phyloP scores from a whole-genome alignment of 2,888 invertebrate genomes.

The Watsonalla cultraria region DNA sequence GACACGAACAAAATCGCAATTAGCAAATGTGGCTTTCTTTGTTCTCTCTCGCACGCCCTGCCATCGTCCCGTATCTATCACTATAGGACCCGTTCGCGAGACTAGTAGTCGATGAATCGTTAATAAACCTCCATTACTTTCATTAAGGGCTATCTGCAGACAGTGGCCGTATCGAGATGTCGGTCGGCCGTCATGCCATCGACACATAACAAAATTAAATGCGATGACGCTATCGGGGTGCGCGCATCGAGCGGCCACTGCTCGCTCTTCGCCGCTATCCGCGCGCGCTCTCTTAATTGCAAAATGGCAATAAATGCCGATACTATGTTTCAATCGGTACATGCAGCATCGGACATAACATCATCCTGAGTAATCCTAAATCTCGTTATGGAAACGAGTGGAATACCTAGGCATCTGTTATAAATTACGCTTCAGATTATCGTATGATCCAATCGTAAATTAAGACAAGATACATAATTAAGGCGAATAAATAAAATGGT shows the following conservation, averaged over 20 bases:
- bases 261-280: constrained; percentile 39
- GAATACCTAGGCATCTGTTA: constrained; percentile 74
- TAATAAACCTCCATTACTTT: constrained; percentile 78
- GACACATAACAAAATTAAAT: constrained; percentile 73
- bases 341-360: constrained; percentile 46
- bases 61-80: constrained; percentile 64
- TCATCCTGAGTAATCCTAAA: constrained; percentile 70
- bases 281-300: constrained; percentile 67
- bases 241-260: constrained; percentile 52
- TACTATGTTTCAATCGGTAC: constrained; percentile 68
- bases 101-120: constrained; percentile 63
- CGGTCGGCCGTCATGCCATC: constrained; percentile 68
- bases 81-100: constrained; percentile 45
- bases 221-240: constrained; percentile 72
- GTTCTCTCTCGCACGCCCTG: constrained; percentile 74
- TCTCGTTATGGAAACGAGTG: constrained; percentile 74
- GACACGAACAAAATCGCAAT: constrained; percentile 78
- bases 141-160: constrained; percentile 74
- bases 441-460: constrained; percentile 80
- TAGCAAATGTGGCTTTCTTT: constrained; percentile 79
- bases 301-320: constrained; percentile 70
- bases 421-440: constrained; percentile 77
- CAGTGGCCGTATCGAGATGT: constrained; percentile 72
- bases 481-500: constrained; percentile 79
- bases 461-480: constrained; percentile 80